phyloP scores from a whole-genome alignment of 2,797 vertebrate species.

The Sebastiscus tertius region DNA sequence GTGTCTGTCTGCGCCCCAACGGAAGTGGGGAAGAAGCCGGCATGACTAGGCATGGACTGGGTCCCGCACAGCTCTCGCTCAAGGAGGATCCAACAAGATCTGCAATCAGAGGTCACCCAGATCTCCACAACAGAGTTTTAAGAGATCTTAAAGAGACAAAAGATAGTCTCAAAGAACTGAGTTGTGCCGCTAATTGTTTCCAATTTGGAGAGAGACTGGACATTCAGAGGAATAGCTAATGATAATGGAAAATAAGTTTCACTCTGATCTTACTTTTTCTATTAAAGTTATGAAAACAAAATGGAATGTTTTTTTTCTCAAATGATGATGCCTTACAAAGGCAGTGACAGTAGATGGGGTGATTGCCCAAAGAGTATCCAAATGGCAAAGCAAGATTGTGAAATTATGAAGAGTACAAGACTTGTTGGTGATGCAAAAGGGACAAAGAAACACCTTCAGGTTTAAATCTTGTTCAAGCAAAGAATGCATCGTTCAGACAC shows the following conservation, averaged over 20 bases:
- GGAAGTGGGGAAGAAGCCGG: slow-evolving; percentile 80
- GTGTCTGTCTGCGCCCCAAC: slow-evolving; percentile 87
- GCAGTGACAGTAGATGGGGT: background rate
- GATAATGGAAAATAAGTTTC: background rate
- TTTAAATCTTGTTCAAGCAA: slow-evolving; percentile 2
- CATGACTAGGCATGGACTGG: slow-evolving; percentile 87
- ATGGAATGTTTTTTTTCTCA: background rate
- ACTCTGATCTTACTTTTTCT: slow-evolving; percentile 3
- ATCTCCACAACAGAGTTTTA: slow-evolving; percentile 88
- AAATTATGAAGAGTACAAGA: background rate
- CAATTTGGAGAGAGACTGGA: slow-evolving; percentile 1
- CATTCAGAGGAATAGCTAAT: background rate
- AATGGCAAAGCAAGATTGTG: background rate
- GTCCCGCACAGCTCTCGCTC: slow-evolving; percentile 73
- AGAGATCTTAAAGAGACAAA: slow-evolving; percentile 1
- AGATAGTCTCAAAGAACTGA: background rate
- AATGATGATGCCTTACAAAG: background rate
- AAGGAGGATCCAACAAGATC: slow-evolving; percentile 75
- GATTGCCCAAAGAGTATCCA: background rate
- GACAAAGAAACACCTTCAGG: background rate
- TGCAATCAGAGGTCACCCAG: slow-evolving; percentile 85
- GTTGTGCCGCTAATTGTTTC: background rate
- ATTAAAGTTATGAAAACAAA: background rate
- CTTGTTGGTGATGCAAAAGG: background rate
- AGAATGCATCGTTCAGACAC: background rate